Conservation (phyloP, 2,797 vertebrate genomes). For the Psittacula derbiana region DNA sequence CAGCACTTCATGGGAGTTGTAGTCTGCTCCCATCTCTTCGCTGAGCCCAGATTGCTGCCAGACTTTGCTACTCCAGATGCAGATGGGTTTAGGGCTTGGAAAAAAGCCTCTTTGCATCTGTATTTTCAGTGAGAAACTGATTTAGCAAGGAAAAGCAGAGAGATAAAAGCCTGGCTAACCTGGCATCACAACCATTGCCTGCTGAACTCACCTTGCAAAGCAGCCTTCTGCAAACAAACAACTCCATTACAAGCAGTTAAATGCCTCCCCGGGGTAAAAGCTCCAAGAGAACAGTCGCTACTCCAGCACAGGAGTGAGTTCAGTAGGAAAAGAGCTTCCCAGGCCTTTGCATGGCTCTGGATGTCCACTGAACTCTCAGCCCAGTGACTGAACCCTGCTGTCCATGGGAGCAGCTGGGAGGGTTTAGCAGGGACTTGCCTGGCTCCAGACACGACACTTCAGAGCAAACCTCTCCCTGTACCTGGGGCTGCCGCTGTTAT, state of each 20-base stretch:
- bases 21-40: fast-evolving
- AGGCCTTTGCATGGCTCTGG: neutral
- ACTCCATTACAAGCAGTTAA: neutral
- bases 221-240: neutral
- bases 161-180: neutral
- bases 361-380: neutral
- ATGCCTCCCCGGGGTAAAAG: neutral
- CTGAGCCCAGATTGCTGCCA: neutral
- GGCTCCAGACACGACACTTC: fast-evolving
- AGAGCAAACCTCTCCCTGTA: neutral
- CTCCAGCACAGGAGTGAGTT: neutral
- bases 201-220: neutral
- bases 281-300: neutral
- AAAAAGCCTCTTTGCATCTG: neutral
- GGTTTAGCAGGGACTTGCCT: fast-evolving
- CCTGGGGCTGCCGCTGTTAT: neutral
- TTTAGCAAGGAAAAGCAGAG: neutral
- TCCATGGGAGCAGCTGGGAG: fast-evolving
- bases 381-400: neutral
- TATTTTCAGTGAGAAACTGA: neutral
- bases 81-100: neutral
- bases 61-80: neutral
- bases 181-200: neutral
- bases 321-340: fast-evolving
- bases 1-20: neutral